Base-by-base conservation (phyloP, 2,113 vertebrate species). In the Sorex fumeus region DNA sequence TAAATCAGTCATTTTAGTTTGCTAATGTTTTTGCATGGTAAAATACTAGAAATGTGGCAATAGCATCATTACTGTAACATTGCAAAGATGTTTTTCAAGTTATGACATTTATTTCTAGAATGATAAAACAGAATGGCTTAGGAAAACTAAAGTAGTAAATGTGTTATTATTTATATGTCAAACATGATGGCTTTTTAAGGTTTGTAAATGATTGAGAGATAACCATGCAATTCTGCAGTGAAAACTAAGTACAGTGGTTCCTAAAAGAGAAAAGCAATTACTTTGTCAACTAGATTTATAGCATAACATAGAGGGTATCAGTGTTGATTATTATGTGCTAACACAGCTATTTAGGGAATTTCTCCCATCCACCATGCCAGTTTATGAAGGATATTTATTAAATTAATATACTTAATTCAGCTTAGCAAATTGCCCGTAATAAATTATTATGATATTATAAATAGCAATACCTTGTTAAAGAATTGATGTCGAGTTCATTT, bases 261-360 rank as follows among this genome's bases (percentile, higher is more conserved):
- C n/a, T 90, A 19, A 57, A 80, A 72, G 36, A 93, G 77, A 90
- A 91, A 89, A 15, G 43, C 47, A 75, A 85, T 94, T 84, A 67
- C 70, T 84, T 91, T 70, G 45, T 90, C 90, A 93, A 7, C 40
- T 87, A 70, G 72, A 93, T 77, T 87, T 89, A 84, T 19, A 75
- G 66, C 34, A 21, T 57, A 62, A 30, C 30, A 15, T 60, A 66
- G 40, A n/a, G 25, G 43, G n/a, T 71, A 62, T 23, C 66, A 36
- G 27, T 28, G 9, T 76, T 75, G 83, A 77, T 72, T 71, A 72
- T 79, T 67, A 27, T 27, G 27, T 60, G 27, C 30, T 53, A 82
- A 80, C 74, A 72, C 8, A 84, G 60, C 57, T 90, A 25, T 69
- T 60, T 60, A 64, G 40, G n/a, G 45, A 76, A 90, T 83, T 87